phyloP scores from a whole-genome alignment of 1,140 invertebrate species.

The Cylas formicarius region DNA sequence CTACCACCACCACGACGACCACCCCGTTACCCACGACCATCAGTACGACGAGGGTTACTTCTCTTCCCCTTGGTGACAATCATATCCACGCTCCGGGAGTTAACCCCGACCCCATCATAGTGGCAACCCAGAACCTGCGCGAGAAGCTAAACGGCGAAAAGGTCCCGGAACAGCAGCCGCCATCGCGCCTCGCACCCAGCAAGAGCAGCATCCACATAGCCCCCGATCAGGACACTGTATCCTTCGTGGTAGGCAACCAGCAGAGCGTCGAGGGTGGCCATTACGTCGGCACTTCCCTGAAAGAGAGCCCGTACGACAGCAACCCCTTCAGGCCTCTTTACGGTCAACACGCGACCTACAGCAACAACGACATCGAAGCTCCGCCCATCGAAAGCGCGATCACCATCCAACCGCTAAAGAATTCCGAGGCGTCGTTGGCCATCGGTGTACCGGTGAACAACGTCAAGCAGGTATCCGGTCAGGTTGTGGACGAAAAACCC shows the following conservation, averaged over 20 bases:
- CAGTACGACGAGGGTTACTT: slow-evolving; percentile 34
- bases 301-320: slow-evolving; percentile 44
- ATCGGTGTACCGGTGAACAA: slow-evolving; percentile 36
- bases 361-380: slow-evolving; percentile 12
- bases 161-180: slow-evolving; percentile 17
- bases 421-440: slow-evolving; percentile 38
- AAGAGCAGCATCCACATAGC: slow-evolving; percentile 57
- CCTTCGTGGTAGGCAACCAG: slow-evolving; percentile 55
- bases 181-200: slow-evolving; percentile 44
- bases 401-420: slow-evolving; percentile 36
- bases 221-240: slow-evolving; percentile 55
- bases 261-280: slow-evolving; percentile 51
- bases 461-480: slow-evolving; percentile 34
- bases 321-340: slow-evolving; percentile 37
- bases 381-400: slow-evolving; percentile 24
- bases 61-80: slow-evolving; percentile 40
- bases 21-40: slow-evolving; percentile 17
- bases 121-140: slow-evolving; percentile 35
- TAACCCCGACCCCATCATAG: slow-evolving; percentile 34
- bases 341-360: slow-evolving; percentile 18
- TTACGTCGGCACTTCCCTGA: slow-evolving; percentile 43
- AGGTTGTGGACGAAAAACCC: slow-evolving; percentile 37
- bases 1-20: slow-evolving; percentile 14
- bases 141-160: slow-evolving; percentile 40
- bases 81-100: slow-evolving; percentile 16